Evolutionary conservation across 2,113 vertebrate species (phyloP).

Genomic region (Oryctolagus cuniculus): DNA sequence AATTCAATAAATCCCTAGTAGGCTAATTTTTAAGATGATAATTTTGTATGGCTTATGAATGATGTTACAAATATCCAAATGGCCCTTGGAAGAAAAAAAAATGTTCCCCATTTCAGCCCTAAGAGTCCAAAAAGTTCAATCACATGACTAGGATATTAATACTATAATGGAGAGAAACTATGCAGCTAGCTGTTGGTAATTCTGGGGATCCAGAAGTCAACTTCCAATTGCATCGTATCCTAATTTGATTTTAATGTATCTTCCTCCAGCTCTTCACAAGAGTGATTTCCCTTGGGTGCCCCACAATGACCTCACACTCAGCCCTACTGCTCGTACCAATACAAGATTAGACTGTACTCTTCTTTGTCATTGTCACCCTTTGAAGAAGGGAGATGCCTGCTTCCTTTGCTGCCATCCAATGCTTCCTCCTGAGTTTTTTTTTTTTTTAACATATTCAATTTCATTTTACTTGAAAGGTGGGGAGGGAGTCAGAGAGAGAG

Average conservation of each 20-base stretch:
- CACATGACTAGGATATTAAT: not conserved
- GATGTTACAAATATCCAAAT: too few species aligned
- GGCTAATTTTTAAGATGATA: too few species aligned
- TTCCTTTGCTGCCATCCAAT: not conserved
- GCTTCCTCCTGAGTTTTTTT: not conserved
- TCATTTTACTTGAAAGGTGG: too few species aligned
- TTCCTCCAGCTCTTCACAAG: not conserved
- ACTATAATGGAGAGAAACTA: not conserved
- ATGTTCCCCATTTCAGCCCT: too few species aligned
- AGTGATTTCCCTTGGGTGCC: not conserved
- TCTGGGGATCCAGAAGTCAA: slow-evolving; percentile 3
- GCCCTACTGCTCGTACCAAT: not conserved
- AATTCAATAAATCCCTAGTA: too few species aligned
- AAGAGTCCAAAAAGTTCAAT: not conserved
- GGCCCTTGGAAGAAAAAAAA: too few species aligned
- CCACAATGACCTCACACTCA: not conserved
- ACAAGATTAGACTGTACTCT: not conserved
- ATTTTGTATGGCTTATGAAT: too few species aligned
- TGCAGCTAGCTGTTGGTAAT: slow-evolving; percentile 1
- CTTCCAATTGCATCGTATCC: not conserved
- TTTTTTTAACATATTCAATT: too few species aligned
- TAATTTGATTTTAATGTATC: not conserved
- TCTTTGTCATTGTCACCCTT: not conserved
- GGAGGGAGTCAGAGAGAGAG: too few species aligned
- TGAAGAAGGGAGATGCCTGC: not conserved